A percentile compares a stretch with the other conserved stretches of the same genome.
These are phyloP conservation scores for Stenichneumon culpator DNA, from an alignment of 2,888 invertebrate species.

Conservation along the genomic window DNA sequence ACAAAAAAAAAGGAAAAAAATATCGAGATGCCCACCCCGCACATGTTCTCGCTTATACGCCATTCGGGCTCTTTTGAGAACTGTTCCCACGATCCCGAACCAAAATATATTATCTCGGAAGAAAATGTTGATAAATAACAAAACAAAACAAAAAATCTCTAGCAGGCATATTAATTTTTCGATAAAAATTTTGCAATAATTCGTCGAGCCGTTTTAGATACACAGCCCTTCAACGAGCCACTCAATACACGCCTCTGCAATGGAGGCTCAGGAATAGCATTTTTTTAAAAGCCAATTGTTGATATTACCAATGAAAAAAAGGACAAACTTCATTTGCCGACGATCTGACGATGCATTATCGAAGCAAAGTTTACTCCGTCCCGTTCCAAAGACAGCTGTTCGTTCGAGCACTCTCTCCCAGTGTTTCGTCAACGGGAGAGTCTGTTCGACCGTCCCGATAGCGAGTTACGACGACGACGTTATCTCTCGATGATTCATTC, in stretches of 20 bases:
- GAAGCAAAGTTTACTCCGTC: constrained; percentile 7
- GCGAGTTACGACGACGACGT: constrained; percentile 66
- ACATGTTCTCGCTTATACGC: constrained; percentile 52
- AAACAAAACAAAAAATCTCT: not conserved
- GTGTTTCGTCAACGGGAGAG: constrained; percentile 45
- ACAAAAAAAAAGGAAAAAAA: constrained; percentile 55
- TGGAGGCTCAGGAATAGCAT: not conserved
- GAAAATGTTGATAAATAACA: not conserved
- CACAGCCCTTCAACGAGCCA: not conserved
- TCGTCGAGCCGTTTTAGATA: not conserved
- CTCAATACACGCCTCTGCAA: not conserved
- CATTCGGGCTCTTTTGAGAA: constrained; percentile 25
- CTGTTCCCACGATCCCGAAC: constrained; percentile 51
- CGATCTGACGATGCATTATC: not conserved
- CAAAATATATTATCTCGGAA: constrained; percentile 1
- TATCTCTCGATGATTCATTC: constrained; percentile 77
- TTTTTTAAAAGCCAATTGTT: not conserved
- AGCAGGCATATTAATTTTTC: not conserved
- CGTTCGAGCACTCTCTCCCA: not conserved
- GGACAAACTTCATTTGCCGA: not conserved
- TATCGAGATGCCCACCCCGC: constrained; percentile 35
- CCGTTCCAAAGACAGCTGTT: constrained; percentile 14
- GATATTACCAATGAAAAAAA: not conserved
- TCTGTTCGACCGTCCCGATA: constrained; percentile 53
- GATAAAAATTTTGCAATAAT: not conserved